phyloP scores from a whole-genome alignment of 2,797 vertebrate species.

The Erithacus rubecula region DNA sequence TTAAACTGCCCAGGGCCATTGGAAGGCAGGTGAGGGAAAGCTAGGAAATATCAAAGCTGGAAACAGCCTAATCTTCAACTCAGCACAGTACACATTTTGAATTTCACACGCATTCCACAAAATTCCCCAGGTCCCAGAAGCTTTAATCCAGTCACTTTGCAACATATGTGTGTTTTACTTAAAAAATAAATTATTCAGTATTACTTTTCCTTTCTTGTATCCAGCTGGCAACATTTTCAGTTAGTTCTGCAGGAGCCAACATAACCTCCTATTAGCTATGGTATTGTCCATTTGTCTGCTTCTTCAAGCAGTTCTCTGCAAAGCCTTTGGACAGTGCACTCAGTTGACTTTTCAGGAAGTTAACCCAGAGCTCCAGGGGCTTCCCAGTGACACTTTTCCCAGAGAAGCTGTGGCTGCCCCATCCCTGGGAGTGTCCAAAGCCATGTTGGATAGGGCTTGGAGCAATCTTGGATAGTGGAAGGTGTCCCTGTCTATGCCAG shows the following conservation, averaged over 20 bases:
- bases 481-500: not conserved
- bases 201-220: slow-evolving; percentile 54
- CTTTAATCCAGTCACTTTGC: slow-evolving; percentile 61
- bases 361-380: not conserved
- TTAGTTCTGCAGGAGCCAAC: slow-evolving; percentile 6
- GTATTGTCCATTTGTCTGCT: slow-evolving; percentile 9
- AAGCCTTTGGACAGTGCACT: not conserved
- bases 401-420: not conserved
- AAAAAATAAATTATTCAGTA: slow-evolving; percentile 60
- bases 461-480: not conserved
- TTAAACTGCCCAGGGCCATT: slow-evolving; percentile 50
- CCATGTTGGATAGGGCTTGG: not conserved
- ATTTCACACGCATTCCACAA: slow-evolving; percentile 45
- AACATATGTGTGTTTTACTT: slow-evolving; percentile 50
- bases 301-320: not conserved
- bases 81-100: slow-evolving; percentile 29
- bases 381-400: not conserved
- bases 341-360: not conserved
- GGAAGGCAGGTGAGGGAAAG: slow-evolving; percentile 63
- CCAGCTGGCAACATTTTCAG: slow-evolving; percentile 44
- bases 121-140: slow-evolving; percentile 43
- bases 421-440: not conserved
- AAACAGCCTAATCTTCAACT: slow-evolving; percentile 40
- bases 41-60: slow-evolving; percentile 55
- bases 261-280: not conserved